A percentile compares a stretch with the other conserved stretches of the same genome.
Evolutionary conservation across 2,888 invertebrate genomes (phyloP).

Genomic region (Cryptophagus acutangulus): DNA sequence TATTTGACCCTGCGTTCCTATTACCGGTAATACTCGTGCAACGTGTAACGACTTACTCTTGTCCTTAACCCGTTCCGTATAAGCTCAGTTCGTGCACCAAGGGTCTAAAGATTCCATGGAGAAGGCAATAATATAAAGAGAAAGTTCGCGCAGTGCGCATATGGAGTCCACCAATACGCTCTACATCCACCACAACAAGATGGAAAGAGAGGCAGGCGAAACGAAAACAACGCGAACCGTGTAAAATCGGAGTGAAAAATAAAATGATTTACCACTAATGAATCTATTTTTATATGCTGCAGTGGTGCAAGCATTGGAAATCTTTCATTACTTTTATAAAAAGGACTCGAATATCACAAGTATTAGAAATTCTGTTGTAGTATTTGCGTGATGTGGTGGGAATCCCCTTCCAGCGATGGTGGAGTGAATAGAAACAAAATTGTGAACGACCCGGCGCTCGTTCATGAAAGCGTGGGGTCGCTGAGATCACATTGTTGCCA

Average conservation of each 20-base stretch:
- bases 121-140: conserved; percentile 8
- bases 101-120: background rate
- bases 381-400: conserved; percentile 3
- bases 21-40: conserved; percentile 9
- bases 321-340: conserved; percentile 3
- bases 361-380: conserved; percentile 8
- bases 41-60: conserved; percentile 8
- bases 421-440: conserved; percentile 21
- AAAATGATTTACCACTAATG: background rate
- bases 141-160: conserved; percentile 7
- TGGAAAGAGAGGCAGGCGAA: too few relatives aligned
- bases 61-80: conserved; percentile 4
- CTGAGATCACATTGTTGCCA: conserved; percentile 13
- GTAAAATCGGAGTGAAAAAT: background rate
- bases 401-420: conserved; percentile 13
- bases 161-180: background rate
- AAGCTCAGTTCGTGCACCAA: background rate
- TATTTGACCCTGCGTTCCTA: conserved; percentile 8
- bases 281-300: background rate
- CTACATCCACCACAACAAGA: background rate
- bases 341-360: background rate
- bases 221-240: background rate
- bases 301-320: conserved; percentile 4
- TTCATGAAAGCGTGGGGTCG: conserved; percentile 12
- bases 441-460: conserved; percentile 13